Base-by-base conservation (phyloP, 2,888 invertebrate species). In the Homarus gammarus region DNA sequence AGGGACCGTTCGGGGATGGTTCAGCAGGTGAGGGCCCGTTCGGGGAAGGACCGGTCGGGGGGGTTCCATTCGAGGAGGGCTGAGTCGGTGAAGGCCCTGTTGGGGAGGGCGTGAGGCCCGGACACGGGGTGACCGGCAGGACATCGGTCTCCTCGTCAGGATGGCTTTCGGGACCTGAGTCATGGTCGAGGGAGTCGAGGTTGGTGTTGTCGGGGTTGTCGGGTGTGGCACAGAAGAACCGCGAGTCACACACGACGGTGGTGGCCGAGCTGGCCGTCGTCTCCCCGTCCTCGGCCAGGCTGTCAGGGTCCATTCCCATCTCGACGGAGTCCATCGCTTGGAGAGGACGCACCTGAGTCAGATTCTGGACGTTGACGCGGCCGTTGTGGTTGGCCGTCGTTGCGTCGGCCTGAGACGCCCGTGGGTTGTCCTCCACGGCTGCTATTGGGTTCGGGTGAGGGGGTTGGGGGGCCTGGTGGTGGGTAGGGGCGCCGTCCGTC, bases 281-380 rank as follows among this genome's bases (percentile, higher is more conserved):
- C 82, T 82, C 82, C 6, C 64, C 36, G 82, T 82, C 82, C 44
- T 82, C 82, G n/a, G 82, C 70, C n/a, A 82, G 44, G 68, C 82
- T 82, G 12, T 82, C 82, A 15, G 82, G 27, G 12, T 82, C 82
- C 38, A 44, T 38, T 18, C 68, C 82, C 40, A 82, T 31, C 68
- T 82, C 82, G 18, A 31, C 64, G 31, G 82, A 36, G 27, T 82
- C 82, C 82, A 64, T 82, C 31, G 31, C 78, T 5, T 31, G 38
- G 61, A n/a, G 18, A 15, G 33, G 40, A 12, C 33, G 27, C 27
- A 27, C 68, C 49, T 27, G 51, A 12, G 40, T 68, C 40, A 44
- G 40, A 22, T 40, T 15, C 18, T 72, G 73, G 22, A 51, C 84
- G 73, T 73, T 40, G 22, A 36, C 73, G 8, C 84, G 36, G 36